Conservation (phyloP, 64 coral and sea anemone genomes). For the Dendronephthya gigantea region DNA sequence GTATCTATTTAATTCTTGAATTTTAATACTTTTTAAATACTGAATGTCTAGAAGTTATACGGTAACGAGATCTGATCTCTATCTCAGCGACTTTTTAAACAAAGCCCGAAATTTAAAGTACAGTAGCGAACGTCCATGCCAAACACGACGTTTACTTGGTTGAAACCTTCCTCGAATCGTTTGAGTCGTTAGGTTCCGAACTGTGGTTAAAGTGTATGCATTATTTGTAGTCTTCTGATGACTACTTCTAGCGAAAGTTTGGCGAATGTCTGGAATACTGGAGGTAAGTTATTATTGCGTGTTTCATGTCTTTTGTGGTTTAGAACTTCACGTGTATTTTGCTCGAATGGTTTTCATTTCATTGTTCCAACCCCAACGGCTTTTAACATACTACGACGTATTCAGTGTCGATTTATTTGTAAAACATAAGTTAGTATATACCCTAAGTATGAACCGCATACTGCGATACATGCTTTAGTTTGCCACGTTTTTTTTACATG, state of each 20-base stretch:
- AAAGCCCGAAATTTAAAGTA: neutral
- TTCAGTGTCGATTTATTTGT: neutral
- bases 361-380: neutral
- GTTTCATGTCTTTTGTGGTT: neutral
- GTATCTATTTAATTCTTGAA: neutral
- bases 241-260: slow-evolving; percentile 13
- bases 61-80: neutral
- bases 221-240: slow-evolving; percentile 10
- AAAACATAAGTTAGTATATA: neutral
- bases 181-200: neutral
- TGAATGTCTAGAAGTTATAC: neutral
- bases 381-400: neutral
- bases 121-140: neutral
- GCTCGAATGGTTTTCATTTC: slow-evolving; percentile 12
- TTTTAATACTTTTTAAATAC: neutral
- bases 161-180: neutral
- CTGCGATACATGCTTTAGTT: neutral
- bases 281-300: neutral
- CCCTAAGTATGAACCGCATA: neutral
- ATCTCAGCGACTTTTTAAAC: neutral
- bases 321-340: neutral
- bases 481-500: neutral
- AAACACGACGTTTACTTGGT: neutral
- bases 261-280: neutral
- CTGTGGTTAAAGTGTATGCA: neutral